Evolutionary conservation across 2,888 invertebrate genomes (phyloP).

Genomic region (Acanthococcus lagerstroemiae): DNA sequence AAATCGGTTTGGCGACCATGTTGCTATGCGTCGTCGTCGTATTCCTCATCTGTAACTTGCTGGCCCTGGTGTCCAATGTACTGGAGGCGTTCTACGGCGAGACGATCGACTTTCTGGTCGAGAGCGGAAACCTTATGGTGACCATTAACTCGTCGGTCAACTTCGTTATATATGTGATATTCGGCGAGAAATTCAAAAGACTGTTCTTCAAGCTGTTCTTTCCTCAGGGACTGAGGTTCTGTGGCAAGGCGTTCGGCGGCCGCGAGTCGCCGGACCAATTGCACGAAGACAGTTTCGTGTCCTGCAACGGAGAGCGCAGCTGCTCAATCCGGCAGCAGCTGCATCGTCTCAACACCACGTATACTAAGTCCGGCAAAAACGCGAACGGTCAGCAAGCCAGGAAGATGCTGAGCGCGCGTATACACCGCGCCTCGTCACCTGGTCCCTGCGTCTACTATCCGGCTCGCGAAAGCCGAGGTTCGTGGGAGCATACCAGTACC

Average conservation of each 20-base stretch:
- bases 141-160: conserved; percentile 96
- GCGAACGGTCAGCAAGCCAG: not conserved
- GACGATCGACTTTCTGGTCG: conserved; percentile 60
- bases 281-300: conserved; percentile 66
- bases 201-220: conserved; percentile 73
- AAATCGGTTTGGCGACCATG: conserved; percentile 92
- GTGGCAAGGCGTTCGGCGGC: conserved; percentile 47
- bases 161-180: conserved; percentile 94
- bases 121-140: conserved; percentile 81
- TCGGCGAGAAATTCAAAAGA: conserved; percentile 90
- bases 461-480: conserved; percentile 19
- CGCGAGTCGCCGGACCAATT: conserved; percentile 53
- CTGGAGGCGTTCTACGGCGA: conserved; percentile 66
- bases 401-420: conserved; percentile 9
- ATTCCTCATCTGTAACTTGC: conserved; percentile 84
- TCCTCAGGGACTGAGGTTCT: conserved; percentile 44
- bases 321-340: conserved; percentile 13
- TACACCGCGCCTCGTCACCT: conserved; percentile 13
- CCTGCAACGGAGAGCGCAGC: conserved; percentile 48
- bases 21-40: conserved; percentile 86
- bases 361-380: not conserved
- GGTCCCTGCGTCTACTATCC: conserved; percentile 27
- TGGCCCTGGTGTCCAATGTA: conserved; percentile 76
- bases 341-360: conserved; percentile 13
- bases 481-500: conserved; percentile 29